Base-by-base conservation (phyloP, 92 coral and sea anemone genomes). In the Epizoanthus stellaris region DNA sequence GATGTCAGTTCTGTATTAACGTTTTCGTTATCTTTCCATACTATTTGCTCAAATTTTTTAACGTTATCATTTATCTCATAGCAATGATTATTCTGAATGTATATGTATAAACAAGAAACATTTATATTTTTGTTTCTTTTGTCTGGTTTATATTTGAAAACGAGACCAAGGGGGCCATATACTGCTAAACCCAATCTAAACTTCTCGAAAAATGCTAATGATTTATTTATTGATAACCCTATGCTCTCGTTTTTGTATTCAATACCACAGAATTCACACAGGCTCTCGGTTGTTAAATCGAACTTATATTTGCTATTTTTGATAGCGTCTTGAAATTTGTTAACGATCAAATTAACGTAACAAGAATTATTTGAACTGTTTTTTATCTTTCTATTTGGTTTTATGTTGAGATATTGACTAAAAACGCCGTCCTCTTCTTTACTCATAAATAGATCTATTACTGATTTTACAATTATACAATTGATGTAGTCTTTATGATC, bases 221-320 rank as follows among this genome's bases (percentile, higher is more conserved):
- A 82, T 52, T 67, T 82, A 69, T 82, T 82, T 60, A 82, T 82
- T 14, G 75, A 82, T 69, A 82, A 42, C 2, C 86, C 77, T 43
- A 82, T 82, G 25, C 21, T 82, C 52, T 82, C 86, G 54, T 82
- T 82, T 11, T 82, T 82, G 47, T 53, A 82, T 30, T 82, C 67
- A n/a, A 67, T 82, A 0, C 77, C 86, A 82, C 86, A 82, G 16
- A 82, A 25, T 4, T 82, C 67, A 69, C 86, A 68, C 0, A 82
- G 67, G 86, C 5, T 56, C 53, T 77, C 53, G 3, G 59, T 36
- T 57, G 82, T 77, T 77, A 77, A 60, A 19, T 60, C 30, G 25
- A 77, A 77, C 25, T 30, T 77, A 77, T 77, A 77, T 2, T 17
- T 69, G 19, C 19, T 69, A n/a, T 17, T 69, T 69, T 62, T 0